Evolutionary conservation across 2,888 invertebrate genomes (phyloP), one percentile per base, ranked within the genome.

Genomic region (Trichopria drosophilae): DNA sequence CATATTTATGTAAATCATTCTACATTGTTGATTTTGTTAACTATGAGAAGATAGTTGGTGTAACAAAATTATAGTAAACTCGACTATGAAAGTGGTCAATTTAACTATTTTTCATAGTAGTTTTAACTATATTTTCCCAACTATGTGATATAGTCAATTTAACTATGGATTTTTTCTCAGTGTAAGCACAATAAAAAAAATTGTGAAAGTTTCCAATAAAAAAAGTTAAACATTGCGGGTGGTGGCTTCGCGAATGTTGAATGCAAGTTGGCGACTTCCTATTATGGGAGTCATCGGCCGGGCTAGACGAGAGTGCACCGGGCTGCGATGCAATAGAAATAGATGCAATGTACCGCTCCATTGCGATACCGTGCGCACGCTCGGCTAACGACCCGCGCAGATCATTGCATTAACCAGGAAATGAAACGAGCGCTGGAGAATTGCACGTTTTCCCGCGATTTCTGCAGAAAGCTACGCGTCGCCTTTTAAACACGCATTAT

Each of bases 361-460:
- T 43, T 43, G 29, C 32, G 6, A 10, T 24, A 9, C 6, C 24
- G 10, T 24, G 24, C 24, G 24, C 6, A 10, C 10, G 47, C 51
- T 53, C 55, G 62, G 65, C 64, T 65, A 65, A 69, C 63, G 63
- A 62, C 63, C n/a, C 64, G 55, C 61, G 58, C 57, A 55, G 65
- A 67, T 67, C 64, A 61, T 71, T 71, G 69, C 68, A 65, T 61
- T 64, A 69, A 72, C 69, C 73, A 71, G 72, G 72, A 72, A 72
- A 71, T 64, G 63, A 65, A 68, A 66, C 55, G 59, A 64, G 60
- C 59, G 57, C 55, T 49, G 45, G 62, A 55, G 65, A 68, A 68
- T 70, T 69, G 69, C 68, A 69, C 64, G 68, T 66, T 72, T 71
- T 70, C 66, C 62, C 66, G 67, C 60, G 65, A 64, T 65, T 64